Conservation (phyloP, 2,797 vertebrate species). For the Hapalemur alaotrensis region DNA sequence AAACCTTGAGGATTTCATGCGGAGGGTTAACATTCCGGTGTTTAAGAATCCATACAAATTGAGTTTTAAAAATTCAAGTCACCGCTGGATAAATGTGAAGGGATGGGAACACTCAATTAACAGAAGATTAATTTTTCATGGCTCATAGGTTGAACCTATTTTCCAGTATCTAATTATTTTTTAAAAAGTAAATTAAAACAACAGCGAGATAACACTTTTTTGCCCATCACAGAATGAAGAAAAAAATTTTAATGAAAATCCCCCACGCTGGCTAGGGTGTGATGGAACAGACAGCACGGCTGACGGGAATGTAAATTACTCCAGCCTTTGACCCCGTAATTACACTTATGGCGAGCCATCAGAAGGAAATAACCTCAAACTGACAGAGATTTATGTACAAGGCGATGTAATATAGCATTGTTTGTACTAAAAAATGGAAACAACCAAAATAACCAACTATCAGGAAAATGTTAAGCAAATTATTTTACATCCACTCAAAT, state of each 20-base stretch:
- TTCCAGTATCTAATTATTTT: slow-evolving; percentile 79
- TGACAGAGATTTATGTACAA: slow-evolving; percentile 65
- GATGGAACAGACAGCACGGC: slow-evolving; percentile 26
- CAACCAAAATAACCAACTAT: slow-evolving; percentile 38
- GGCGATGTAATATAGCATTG: slow-evolving; percentile 13
- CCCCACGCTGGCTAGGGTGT: slow-evolving; percentile 58
- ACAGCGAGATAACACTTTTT: slow-evolving; percentile 73
- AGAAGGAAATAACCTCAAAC: slow-evolving; percentile 54
- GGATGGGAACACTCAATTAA: slow-evolving; percentile 75
- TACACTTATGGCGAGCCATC: background rate
- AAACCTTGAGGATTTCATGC: background rate
- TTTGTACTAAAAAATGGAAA: slow-evolving; percentile 49
- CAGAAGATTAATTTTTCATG: slow-evolving; percentile 79
- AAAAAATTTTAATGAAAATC: slow-evolving; percentile 68
- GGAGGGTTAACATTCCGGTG: slow-evolving; percentile 63
- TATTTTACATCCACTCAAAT: slow-evolving; percentile 30
- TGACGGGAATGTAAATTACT: slow-evolving; percentile 58
- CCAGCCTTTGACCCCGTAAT: slow-evolving; percentile 65
- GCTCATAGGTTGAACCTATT: slow-evolving; percentile 76
- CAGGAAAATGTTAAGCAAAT: slow-evolving; percentile 26
- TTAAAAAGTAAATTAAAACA: slow-evolving; percentile 79
- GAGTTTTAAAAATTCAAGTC: slow-evolving; percentile 76
- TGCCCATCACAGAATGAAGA: slow-evolving; percentile 35
- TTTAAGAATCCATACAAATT: slow-evolving; percentile 64
- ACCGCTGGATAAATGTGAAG: slow-evolving; percentile 64